Percentiles rank a stretch among this genome's conserved stretches.
These are phyloP conservation scores for Stratiomys singularior DNA, from an alignment of 2,888 invertebrate genomes.

Conservation along the genomic window DNA sequence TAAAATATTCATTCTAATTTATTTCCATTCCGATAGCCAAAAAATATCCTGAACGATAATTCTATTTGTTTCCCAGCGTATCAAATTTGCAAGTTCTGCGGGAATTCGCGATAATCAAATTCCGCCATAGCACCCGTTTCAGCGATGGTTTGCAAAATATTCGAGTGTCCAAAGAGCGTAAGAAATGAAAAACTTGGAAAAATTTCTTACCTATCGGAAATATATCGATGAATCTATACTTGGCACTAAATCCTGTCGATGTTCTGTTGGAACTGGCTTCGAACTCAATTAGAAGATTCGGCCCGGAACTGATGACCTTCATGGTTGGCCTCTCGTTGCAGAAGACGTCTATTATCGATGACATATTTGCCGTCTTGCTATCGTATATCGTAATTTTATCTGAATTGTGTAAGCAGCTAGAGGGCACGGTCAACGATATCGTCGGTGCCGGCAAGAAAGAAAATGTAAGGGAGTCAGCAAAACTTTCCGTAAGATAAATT, in stretches of 20 bases:
- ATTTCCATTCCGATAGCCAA: no score
- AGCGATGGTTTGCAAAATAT: no score
- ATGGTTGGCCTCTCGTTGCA: conserved; percentile 83
- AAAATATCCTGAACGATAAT: no score
- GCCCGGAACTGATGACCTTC: conserved; percentile 85
- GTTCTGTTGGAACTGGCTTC: conserved; percentile 77
- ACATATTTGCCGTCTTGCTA: conserved; percentile 74
- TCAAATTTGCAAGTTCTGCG: no score
- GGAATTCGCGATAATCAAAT: no score
- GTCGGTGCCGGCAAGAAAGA: neutral
- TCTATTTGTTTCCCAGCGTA: no score
- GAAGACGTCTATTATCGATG: conserved; percentile 82
- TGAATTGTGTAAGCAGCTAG: conserved; percentile 81
- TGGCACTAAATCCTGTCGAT: conserved; percentile 64
- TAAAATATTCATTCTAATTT: no score
- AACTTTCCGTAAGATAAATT: conserved; percentile 4
- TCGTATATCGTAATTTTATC: conserved; percentile 89
- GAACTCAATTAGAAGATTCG: conserved; percentile 84
- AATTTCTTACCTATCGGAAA: conserved; percentile 41
- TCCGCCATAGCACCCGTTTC: no score
- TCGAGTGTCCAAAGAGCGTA: no score
- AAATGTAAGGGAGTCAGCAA: neutral
- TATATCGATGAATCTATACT: conserved; percentile 61
- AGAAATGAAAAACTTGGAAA: no score
- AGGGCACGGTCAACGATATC: neutral